These are phyloP conservation scores for Drosophila burlai DNA, from an alignment of 1,140 invertebrate genomes.

Conservation along the genomic window DNA sequence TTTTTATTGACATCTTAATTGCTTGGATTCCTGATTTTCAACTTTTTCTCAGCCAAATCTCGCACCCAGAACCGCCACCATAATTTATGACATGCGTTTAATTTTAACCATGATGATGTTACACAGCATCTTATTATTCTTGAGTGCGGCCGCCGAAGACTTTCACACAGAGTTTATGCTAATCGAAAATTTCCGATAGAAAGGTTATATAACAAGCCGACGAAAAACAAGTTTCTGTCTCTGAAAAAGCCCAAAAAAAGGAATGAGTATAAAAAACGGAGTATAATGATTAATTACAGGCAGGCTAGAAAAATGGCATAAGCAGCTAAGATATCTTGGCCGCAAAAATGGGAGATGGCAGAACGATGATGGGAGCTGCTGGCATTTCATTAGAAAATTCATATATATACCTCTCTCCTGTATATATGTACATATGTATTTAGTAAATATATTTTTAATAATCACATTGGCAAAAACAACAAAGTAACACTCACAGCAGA, in stretches of 20 bases:
- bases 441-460: slow-evolving; percentile 47
- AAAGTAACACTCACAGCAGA: slow-evolving; percentile 41
- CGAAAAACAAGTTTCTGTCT: slow-evolving; percentile 57
- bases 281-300: slow-evolving; percentile 73
- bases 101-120: slow-evolving; percentile 75
- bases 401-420: slow-evolving; percentile 22
- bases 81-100: slow-evolving; percentile 60
- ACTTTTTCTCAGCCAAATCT: slow-evolving; percentile 27
- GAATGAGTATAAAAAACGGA: slow-evolving; percentile 23
- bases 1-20: slow-evolving; percentile 46
- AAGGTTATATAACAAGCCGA: slow-evolving; percentile 68
- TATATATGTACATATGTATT: slow-evolving; percentile 26
- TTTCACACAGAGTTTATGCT: slow-evolving; percentile 53
- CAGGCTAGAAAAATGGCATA: slow-evolving; percentile 72
- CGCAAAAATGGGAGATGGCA: slow-evolving; percentile 36
- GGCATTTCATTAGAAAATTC: slow-evolving; percentile 69
- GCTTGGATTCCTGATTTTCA: slow-evolving; percentile 43
- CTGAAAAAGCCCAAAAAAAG: slow-evolving; percentile 38
- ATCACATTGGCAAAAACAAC: slow-evolving; percentile 57
- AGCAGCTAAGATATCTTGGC: slow-evolving; percentile 57
- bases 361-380: slow-evolving; percentile 48
- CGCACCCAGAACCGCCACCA: slow-evolving; percentile 13
- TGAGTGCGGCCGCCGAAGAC: slow-evolving; percentile 29
- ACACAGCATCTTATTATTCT: slow-evolving; percentile 40
- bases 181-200: slow-evolving; percentile 49